Evolutionary conservation across 1,140 invertebrate genomes (phyloP).

Genomic region (Druon quercuslanigerum): DNA sequence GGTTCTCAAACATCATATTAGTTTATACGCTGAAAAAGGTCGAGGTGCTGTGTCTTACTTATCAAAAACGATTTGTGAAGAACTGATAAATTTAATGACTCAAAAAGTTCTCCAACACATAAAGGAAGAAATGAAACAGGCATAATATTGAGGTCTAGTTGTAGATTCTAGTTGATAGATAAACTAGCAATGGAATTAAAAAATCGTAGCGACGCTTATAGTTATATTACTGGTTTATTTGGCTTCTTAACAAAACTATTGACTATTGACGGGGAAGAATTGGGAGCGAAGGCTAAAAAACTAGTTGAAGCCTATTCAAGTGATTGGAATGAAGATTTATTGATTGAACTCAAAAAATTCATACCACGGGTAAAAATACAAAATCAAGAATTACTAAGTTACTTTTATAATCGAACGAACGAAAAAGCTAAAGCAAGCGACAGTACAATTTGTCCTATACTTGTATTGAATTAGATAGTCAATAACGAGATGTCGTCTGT

Average conservation of each 20-base stretch:
- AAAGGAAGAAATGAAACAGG: no score
- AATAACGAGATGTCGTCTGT: conserved; percentile 30
- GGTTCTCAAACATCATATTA: no score
- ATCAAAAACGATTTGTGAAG: no score
- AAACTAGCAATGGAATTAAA: no score
- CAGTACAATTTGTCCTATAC: conserved; percentile 33
- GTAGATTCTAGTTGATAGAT: no score
- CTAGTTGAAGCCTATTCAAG: conserved; percentile 29
- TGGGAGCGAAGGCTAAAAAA: conserved; percentile 22
- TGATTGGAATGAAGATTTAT: conserved; percentile 29
- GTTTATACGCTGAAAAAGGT: no score
- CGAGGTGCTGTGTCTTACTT: no score
- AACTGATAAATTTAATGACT: no score
- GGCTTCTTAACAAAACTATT: conserved; percentile 30
- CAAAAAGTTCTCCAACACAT: no score
- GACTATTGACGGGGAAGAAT: no score
- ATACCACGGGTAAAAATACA: conserved; percentile 10
- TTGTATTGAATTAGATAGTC: conserved; percentile 35
- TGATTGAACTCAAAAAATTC: conserved; percentile 32
- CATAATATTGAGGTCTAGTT: no score
- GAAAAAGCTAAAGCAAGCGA: neutral
- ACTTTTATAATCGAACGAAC: conserved; percentile 18
- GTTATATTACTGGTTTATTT: conserved; percentile 31
- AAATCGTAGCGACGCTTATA: conserved; percentile 35
- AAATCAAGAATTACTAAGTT: neutral